Percentiles rank a stretch among this genome's conserved stretches.
Conservation (phyloP, 2,888 invertebrate genomes). For the Epinotia nisella region DNA sequence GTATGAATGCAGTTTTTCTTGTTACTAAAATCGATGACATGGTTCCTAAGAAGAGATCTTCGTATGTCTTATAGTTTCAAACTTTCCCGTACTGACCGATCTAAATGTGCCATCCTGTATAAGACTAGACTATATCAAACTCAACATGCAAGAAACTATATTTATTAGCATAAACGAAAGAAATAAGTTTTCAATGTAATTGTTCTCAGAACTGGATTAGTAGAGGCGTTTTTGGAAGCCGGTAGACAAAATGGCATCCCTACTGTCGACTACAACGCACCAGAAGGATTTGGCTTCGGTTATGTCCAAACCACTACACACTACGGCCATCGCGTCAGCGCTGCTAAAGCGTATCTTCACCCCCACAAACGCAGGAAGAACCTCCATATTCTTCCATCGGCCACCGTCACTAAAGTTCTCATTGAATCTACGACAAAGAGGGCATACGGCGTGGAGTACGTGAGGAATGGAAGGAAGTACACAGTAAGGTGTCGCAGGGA, state of each 20-base stretch:
- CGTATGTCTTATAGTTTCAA: too few relatives aligned
- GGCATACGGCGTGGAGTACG: constrained; percentile 89
- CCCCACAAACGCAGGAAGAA: constrained; percentile 86
- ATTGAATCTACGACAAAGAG: constrained; percentile 84
- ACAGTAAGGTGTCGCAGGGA: constrained; percentile 89
- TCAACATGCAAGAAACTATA: too few relatives aligned
- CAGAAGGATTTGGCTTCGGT: constrained; percentile 86
- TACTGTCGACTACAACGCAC: constrained; percentile 86
- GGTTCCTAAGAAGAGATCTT: too few relatives aligned
- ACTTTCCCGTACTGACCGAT: too few relatives aligned
- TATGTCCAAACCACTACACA: constrained; percentile 81
- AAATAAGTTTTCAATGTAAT: background rate
- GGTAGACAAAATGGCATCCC: constrained; percentile 84
- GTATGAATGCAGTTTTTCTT: too few relatives aligned
- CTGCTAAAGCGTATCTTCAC: constrained; percentile 87
- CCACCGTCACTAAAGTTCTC: constrained; percentile 72
- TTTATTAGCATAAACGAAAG: background rate
- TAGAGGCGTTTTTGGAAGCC: constrained; percentile 85
- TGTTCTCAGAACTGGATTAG: constrained; percentile 77
- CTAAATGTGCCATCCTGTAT: too few relatives aligned
- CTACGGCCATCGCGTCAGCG: constrained; percentile 87
- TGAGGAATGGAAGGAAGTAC: constrained; percentile 79
- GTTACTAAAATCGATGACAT: too few relatives aligned
- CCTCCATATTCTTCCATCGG: constrained; percentile 80
- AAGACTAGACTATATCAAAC: too few relatives aligned